Evolutionary conservation across 2,797 vertebrate species (phyloP), one percentile per base, ranked within the genome.

Genomic region (Propithecus perrieri): DNA sequence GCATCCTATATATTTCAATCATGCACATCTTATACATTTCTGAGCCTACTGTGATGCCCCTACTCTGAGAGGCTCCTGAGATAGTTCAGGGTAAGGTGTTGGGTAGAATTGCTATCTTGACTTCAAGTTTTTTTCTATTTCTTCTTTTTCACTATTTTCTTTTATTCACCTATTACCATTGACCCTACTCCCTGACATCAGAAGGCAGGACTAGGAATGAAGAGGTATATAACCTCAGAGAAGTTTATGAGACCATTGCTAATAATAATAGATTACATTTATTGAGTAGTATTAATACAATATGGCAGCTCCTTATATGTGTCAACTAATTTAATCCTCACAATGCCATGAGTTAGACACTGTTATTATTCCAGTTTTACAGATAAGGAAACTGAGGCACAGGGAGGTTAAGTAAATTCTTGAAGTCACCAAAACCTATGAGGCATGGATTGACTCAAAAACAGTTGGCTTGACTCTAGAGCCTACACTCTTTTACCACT

Each of bases 321-420:
- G 17, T 71, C 85, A 95, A 75, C 33, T 41, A 61, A 43, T 84
- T 89, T 91, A 83, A 71, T 95, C 20, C n/a, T 91, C 33, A 84
- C 20, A 80, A 41, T 57, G 11, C 57, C 9, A 6, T 92, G 71
- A 79, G 18, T 85, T 89, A 79, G 38, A 67, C 38, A 79, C 22
- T 57, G 17, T 74, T 75, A 72, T 43, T 71, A 41, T 87, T 4
- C 24, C 59, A 92, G 46, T 65, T 85, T 92, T 95, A 86, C 11
- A 76, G 15, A 84, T 75, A n/a, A 90, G 14, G 30, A 96, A 88
- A 90, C 53, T 85, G 46, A 90, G 53, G 48, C 18, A 78, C 5
- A 38, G 2, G 67, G 33, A 83, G 10, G 38, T 86, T 81, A 89
- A 57, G 28, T 67, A 89, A 79, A 65, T 76, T 75, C 50, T 79